Evolutionary conservation across 1,140 invertebrate species (phyloP).

Genomic region (Holcopasites calliopsidis): DNA sequence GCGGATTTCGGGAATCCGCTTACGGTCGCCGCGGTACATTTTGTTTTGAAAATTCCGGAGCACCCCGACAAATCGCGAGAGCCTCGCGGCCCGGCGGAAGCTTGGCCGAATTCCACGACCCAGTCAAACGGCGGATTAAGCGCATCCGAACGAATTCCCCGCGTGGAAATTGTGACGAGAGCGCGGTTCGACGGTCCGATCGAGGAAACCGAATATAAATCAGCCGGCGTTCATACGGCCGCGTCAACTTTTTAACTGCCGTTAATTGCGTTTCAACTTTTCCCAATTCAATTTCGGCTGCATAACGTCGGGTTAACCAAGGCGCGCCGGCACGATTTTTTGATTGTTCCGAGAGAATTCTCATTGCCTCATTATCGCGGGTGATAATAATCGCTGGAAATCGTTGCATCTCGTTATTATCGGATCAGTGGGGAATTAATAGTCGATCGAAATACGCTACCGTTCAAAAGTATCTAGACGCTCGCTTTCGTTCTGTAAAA

Average conservation of each 20-base stretch:
- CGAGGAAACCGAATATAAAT: neutral
- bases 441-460: too few species aligned
- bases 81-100: too few species aligned
- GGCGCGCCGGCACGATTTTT: neutral
- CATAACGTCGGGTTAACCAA: neutral
- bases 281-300: neutral
- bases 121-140: slow-evolving; percentile 26
- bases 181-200: neutral
- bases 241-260: neutral
- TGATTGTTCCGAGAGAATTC: neutral
- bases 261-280: slow-evolving; percentile 17
- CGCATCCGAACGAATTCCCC: neutral
- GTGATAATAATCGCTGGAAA: neutral
- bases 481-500: too few species aligned
- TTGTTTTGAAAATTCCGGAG: slow-evolving; percentile 23
- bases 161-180: neutral
- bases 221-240: neutral
- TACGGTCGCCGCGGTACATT: neutral
- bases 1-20: slow-evolving; percentile 34
- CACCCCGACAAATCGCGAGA: neutral
- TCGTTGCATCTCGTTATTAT: neutral
- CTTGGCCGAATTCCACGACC: slow-evolving; percentile 9
- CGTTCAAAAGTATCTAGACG: too few species aligned
- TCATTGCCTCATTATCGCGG: neutral
- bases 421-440: neutral